Evolutionary conservation across 2,797 vertebrate species (phyloP).

Genomic region (Scomberomorus guttatus): DNA sequence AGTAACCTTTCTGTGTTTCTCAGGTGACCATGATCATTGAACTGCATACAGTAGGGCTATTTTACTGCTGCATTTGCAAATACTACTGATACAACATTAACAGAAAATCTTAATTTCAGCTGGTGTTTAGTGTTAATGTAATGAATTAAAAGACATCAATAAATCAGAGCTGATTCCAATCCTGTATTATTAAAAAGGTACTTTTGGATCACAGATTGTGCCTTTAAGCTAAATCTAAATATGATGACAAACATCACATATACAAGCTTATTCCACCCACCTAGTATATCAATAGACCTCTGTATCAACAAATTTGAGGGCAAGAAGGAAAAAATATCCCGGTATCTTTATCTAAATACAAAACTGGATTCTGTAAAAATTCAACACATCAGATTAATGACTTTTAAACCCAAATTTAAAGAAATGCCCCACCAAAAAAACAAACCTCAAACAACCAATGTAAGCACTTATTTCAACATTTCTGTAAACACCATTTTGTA

Average conservation of each 20-base stretch:
- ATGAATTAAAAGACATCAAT: neutral
- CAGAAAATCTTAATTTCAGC: neutral
- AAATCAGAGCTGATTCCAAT: neutral
- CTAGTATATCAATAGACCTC: too few species aligned
- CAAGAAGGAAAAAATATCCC: too few species aligned
- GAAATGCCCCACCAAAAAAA: too few species aligned
- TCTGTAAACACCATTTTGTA: constrained; percentile 37
- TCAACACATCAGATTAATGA: too few species aligned
- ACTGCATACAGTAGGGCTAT: too few species aligned
- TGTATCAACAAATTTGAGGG: too few species aligned
- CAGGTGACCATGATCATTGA: neutral
- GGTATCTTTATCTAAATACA: too few species aligned
- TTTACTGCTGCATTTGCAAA: neutral
- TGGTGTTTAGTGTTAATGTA: neutral
- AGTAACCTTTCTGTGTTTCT: too few species aligned
- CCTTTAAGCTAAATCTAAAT: neutral
- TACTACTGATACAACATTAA: neutral
- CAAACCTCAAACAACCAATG: too few species aligned
- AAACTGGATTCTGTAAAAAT: too few species aligned
- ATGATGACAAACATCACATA: neutral
- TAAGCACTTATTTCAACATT: constrained; percentile 4
- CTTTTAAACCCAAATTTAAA: too few species aligned
- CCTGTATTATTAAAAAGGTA: neutral
- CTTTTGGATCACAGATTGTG: neutral
- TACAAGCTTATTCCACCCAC: too few species aligned